Evolutionary conservation across 2,113 vertebrate species (phyloP), one percentile per base, ranked within the genome.

Genomic region (Anser brachyrhynchus): DNA sequence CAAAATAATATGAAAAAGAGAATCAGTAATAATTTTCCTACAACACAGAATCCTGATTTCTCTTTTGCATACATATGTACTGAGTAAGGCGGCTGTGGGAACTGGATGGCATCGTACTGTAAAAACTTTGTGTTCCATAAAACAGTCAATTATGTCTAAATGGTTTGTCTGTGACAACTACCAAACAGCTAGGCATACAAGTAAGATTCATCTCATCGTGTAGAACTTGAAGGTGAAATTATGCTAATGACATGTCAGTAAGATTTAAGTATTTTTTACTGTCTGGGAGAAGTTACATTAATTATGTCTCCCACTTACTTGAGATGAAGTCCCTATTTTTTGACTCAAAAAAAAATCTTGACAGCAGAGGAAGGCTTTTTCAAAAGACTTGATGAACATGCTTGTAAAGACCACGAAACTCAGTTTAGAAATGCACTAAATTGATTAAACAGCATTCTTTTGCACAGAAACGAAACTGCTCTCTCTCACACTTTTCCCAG

Each of bases 61-160:
- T 62, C 6, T 10, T 82, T 82, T 84, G 20, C 37, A 31, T 67
- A 11, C 8, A 1, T 44, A 11, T 4, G 8, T 39, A 12, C 29
- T 14, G 28, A 31, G 22, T 43, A 46, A 44, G 4, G 61, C 7
- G 35, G 3, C 10, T 66, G 11, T 41, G 14, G 87, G 18, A 76
- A 28, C 7, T 64, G 7, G 0, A 0, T 23, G 43, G 74, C 7
- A 7, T 55, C 19, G 31, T 9, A 55, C 2, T 51, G 14, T 22
- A 75, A 57, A 3, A 84, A 81, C 67, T 5, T 5, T 5, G 14
- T 44, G 7, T 12, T 75, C 31, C 29, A 14, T 25, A 70, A 59
- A 89, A 13, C 15, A 44, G 21, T 25, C 23, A 55, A 1, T 52
- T 79, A 35, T 20, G 3, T 44, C 29, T 87, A 44, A 82, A 67